Evolutionary conservation across 2,797 vertebrate species (phyloP).

Genomic region (Apodemus agrarius): DNA sequence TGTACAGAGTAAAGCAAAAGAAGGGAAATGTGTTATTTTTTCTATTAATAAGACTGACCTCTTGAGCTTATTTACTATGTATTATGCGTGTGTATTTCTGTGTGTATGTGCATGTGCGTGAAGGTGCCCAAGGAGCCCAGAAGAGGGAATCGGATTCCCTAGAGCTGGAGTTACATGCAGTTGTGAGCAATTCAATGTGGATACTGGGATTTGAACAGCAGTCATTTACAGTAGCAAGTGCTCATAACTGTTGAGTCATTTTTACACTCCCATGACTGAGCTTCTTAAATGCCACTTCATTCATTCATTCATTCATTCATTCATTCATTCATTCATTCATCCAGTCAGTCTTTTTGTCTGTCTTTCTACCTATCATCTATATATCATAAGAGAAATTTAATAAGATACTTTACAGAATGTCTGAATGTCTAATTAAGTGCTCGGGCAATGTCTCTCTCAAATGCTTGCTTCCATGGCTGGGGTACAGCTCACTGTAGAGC

Average conservation of each 20-base stretch:
- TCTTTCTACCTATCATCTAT: background rate
- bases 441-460: background rate
- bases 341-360: background rate
- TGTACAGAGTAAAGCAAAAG: background rate
- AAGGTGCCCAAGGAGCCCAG: background rate
- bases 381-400: background rate
- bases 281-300: background rate
- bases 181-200: background rate
- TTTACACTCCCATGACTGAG: background rate
- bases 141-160: background rate
- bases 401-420: background rate
- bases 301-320: background rate
- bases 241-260: background rate
- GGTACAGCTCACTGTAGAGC: background rate
- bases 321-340: background rate
- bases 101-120: background rate
- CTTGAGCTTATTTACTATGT: background rate
- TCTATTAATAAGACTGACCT: background rate
- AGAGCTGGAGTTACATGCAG: background rate
- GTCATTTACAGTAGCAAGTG: background rate
- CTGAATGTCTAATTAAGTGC: background rate
- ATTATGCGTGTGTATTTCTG: background rate
- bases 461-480: background rate
- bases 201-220: background rate
- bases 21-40: too few species aligned